Base-by-base conservation (phyloP, 1,140 invertebrate species). In the Metopolophium dirhodum region DNA sequence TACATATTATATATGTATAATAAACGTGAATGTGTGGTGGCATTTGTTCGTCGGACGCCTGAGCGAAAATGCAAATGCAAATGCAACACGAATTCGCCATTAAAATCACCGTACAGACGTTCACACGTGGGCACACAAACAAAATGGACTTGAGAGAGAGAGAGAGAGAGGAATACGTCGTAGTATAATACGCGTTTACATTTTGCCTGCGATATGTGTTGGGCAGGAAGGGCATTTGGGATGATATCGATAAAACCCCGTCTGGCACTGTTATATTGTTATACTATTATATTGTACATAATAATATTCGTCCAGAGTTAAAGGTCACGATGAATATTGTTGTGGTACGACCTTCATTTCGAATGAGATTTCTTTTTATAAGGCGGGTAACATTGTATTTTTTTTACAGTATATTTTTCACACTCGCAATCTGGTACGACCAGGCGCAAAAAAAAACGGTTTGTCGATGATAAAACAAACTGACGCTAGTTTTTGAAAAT, bases 31-130 rank as follows among this genome's bases (percentile, higher is more conserved):
- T 30, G 41, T 68, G 26, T 18, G 22, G 30, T 45, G 45, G 37
- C 82, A 77, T 91, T 91, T 91, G 22, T 91, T 83, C 90, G 45
- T 91, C 30, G 68, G 45, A 47, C 68, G 91, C n/a, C 18, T 30
- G 41, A 49, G 54, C 51, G 26, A 20, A 45, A 85, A 93, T 86
- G 82, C 11, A 45, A 85, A 93, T 85, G 37, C 11, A 26, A 93
- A 45, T 86, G 82, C 82, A 93, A 86, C 91, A 93, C 49, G 82
- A 93, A 93, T 86, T 86, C 37, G 82, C 82, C 91, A 92, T 92
- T 92, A 92, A 83, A 92, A 92, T 92, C 83, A 51, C 47, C 41
- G 47, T 18, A 37, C 49, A 54, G 8, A 57, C 26, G 57, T 91
- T 92, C 68, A 92, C 91, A 51, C n/a, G 7, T 35, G 41, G 47